Base-by-base conservation (phyloP, 2,888 invertebrate genomes). In the Cataglyphis livida region DNA sequence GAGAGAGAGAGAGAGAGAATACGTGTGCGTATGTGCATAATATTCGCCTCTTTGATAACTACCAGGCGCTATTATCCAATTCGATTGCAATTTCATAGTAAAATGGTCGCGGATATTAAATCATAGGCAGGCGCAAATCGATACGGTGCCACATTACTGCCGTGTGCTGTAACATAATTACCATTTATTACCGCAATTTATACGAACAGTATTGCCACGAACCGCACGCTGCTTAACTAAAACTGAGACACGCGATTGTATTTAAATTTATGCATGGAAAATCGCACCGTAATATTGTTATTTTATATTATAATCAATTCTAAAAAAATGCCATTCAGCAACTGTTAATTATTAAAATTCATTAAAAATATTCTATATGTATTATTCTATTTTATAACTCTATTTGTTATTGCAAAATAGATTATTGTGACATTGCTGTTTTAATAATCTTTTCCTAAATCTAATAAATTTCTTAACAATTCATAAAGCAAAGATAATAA, bases 11-110 rank as follows among this genome's bases (percentile, higher is more conserved):
- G 28, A 1, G 41, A 4, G 41, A 66, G 15, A 2, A 25, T 44
- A 15, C 9, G 65, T 5, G 28, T 18, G 83, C 84, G 86, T 62
- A 12, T 12, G 21, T 10, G 21, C n/a, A n/a, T 41, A 75, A n/a
- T 41, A 78, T 64, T 73, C 73, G 57, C 81, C 73, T 83, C 85
- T 89, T 85, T 89, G 73, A 75, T 86, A 89, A 84, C 86, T 90
- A 87, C 81, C 89, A 82, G 82, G 78, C 74, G 75, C 85, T 86
- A 85, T 85, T 88, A 86, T 85, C 62, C 82, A 71, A 86, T 83
- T 85, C 83, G 75, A 54, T 38, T 59, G 82, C 76, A 68, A 76
- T 85, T 81, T 71, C 83, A 73, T 65, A 41, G 83, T 54, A 79
- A 75, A 81, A 28, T 35, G 78, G 59, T 78, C 44, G 21, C 57